Evolutionary conservation across 2,888 invertebrate species (phyloP), one percentile per base, ranked within the genome.

Genomic region (Periphyllus acericola): DNA sequence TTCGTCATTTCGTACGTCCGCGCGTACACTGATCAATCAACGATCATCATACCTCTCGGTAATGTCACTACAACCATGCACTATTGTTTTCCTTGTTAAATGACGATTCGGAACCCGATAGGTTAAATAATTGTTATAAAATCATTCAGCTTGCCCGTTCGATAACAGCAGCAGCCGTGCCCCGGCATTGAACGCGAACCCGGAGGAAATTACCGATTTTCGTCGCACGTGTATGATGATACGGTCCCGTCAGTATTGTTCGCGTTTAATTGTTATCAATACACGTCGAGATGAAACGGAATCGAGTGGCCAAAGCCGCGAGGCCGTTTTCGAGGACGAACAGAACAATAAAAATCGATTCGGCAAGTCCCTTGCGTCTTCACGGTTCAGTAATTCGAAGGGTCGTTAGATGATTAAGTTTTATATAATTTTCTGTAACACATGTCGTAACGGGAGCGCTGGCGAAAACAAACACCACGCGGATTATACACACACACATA

Each of bases 381-480:
- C 25, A 32, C 17, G 25, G 46, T 81, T 68, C 32, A 25, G 68
- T 46, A 81, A 81, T 81, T 81, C 19, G 6, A 21, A 40, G 81
- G 81, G 32, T 68, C 46, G 46, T 81, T 46, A 29, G 46, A 68
- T 68, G 81, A 81, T 81, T 81, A 81, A 29, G 68, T 81, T 46
- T 29, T 81, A 46, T 81, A n/a, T 46, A 68, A 68, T 81, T 81
- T 68, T 68, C 32, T 29, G 52, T 21, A 21, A 81, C 81, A 81
- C 81, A 68, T 68, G 81, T n/a, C 46, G 11, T 46, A 46, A 46
- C 60, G 11, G 46, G 21, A 3, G n/a, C 29, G n/a, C 29, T 21
- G 46, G 68, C 68, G 68, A 81, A 81, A 81, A 68, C 81, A 81
- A 68, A 81, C 68, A 81, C 40, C 21, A 29, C 66, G n/a, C 71